These are phyloP conservation scores for Papilio gigon DNA, from an alignment of 2,888 invertebrate species.

Conservation along the genomic window DNA sequence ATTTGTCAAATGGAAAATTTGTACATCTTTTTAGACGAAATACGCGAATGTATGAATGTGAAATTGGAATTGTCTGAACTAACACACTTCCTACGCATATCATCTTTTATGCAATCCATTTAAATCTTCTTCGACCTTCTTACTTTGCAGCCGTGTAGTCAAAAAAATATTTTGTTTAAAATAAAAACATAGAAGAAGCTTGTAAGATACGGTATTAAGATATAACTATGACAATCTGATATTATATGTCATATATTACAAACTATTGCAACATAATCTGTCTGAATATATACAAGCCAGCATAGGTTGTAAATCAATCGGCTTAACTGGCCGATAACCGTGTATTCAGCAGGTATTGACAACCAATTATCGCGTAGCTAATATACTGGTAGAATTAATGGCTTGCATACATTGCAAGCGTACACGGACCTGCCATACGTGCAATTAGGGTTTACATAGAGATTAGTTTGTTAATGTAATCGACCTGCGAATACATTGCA, in stretches of 20 bases:
- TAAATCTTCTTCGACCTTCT: too few species aligned
- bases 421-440: conserved; percentile 8
- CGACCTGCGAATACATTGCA: background rate
- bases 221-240: too few species aligned
- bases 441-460: background rate
- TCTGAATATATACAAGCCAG: conserved; percentile 13
- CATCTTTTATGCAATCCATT: too few species aligned
- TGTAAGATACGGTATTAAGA: too few species aligned
- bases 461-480: conserved; percentile 6
- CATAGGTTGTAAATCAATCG: conserved; percentile 34
- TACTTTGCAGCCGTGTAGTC: too few species aligned
- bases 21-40: too few species aligned
- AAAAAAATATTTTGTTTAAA: too few species aligned
- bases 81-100: too few species aligned
- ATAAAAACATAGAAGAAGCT: too few species aligned
- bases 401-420: conserved; percentile 21
- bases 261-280: background rate
- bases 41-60: too few species aligned
- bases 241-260: background rate
- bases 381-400: conserved; percentile 34
- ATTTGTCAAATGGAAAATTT: too few species aligned
- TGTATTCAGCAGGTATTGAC: conserved; percentile 37
- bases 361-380: conserved; percentile 36
- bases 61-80: too few species aligned
- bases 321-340: conserved; percentile 26